Evolutionary conservation across 2,113 vertebrate species (phyloP).

Genomic region (Stercorarius parasiticus): DNA sequence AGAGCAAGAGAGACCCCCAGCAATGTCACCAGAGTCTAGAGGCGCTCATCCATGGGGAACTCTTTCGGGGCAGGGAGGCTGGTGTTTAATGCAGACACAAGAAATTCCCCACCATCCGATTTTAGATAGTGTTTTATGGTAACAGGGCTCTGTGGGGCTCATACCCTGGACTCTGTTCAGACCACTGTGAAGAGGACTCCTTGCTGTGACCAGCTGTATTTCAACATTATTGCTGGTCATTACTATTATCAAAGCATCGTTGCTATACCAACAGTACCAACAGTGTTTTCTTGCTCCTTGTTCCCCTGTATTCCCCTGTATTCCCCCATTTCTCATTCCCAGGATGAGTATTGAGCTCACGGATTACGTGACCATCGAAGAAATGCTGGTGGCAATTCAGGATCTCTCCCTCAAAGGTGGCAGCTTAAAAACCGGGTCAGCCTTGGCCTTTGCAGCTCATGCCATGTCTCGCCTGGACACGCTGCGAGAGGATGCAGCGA

Average conservation of each 20-base stretch:
- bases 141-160: fast-evolving
- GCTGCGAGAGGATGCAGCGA: slow-evolving; percentile 76
- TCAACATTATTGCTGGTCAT: fast-evolving
- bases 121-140: background rate
- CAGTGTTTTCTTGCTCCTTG: background rate
- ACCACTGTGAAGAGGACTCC: background rate
- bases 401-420: slow-evolving; percentile 74
- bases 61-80: background rate
- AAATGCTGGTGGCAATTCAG: slow-evolving; percentile 74
- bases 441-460: slow-evolving; percentile 77
- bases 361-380: slow-evolving; percentile 74
- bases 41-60: fast-evolving
- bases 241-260: background rate
- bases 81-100: background rate
- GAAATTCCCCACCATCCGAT: background rate
- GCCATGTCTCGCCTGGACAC: slow-evolving; percentile 70
- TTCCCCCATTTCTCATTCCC: background rate
- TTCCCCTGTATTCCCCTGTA: fast-evolving
- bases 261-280: background rate
- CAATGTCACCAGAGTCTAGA: background rate
- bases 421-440: slow-evolving; percentile 74
- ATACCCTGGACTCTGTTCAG: background rate
- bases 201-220: background rate
- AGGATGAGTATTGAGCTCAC: slow-evolving; percentile 85
- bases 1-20: background rate